phyloP scores from a whole-genome alignment of 2,113 vertebrate genomes.

The Gorsachius goisagi region DNA sequence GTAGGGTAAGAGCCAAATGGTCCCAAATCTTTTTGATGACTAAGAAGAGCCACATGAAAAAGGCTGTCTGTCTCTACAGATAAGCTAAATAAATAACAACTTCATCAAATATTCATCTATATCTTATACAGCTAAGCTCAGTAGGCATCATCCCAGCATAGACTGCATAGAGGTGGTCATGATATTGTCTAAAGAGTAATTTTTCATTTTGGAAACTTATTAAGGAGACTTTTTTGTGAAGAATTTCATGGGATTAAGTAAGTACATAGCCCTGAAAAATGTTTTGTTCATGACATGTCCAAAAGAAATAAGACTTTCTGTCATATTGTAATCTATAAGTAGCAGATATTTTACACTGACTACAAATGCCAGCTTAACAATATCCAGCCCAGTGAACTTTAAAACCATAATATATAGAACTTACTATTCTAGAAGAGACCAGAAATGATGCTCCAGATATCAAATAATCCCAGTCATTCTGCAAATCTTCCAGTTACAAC shows the following conservation, averaged over 20 bases:
- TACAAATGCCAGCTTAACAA: not conserved
- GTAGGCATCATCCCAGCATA: not conserved
- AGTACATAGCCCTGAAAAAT: not conserved
- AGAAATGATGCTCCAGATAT: not conserved
- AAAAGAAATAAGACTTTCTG: not conserved
- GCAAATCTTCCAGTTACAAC: not conserved
- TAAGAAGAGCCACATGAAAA: not conserved
- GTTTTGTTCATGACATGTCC: not conserved
- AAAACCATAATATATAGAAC: not conserved
- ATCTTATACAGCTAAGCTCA: not conserved
- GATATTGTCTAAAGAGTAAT: not conserved
- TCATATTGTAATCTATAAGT: not conserved
- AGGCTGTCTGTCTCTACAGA: not conserved
- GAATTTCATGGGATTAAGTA: not conserved
- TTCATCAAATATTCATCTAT: slow-evolving; percentile 34
- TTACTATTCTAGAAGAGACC: not conserved
- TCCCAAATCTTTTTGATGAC: not conserved
- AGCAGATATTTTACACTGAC: not conserved
- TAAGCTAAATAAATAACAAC: slow-evolving; percentile 3
- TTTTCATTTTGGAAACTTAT: not conserved
- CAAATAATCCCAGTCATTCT: not conserved
- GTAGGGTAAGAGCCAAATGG: not conserved
- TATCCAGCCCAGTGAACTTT: not conserved
- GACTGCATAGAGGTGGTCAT: not conserved
- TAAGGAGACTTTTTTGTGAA: not conserved